Base-by-base conservation (phyloP, 2,797 vertebrate genomes). In the Lepus oiostolus region DNA sequence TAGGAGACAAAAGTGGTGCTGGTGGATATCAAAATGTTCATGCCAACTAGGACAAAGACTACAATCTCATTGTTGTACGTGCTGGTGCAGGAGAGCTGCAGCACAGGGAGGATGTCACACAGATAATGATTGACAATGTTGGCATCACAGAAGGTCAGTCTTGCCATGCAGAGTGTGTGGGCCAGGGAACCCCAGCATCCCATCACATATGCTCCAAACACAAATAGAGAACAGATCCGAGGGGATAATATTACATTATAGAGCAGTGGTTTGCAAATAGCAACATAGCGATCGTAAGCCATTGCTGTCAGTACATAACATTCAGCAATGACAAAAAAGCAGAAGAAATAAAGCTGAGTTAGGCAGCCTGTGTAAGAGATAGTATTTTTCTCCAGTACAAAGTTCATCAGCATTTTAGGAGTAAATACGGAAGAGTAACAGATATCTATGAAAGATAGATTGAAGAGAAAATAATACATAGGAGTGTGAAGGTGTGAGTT, bases 401-500 rank as follows among this genome's bases (percentile, higher is more conserved):
- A 91, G n/a, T 60, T 81, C 13, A 91, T 52, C 17, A 95, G 42
- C 63, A 95, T 95, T 77, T 96, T 87, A 5, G 92, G 92, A 11
- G 75, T 82, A 22, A 95, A 71, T 11, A 86, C 54, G 38, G 67
- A 92, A 54, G 60, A 82, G 24, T 88, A 47, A 28, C 50, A 74
- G 71, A 74, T 32, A 47, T 75, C 68, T 28, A 88, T 60, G 24
- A 75, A 87, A 58, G 83, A 81, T 3, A 70, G 11, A 65, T 85
- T 90, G 28, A 83, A 88, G 19, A 93, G 91, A 38, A 96, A 96
- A 42, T 93, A 94, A 88, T 90, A 96, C 77, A 92, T 95, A 21
- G 85, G 72, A 9, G 72, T 95, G 24, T 96, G 86, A 79, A 97
- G 74, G 17, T 26, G 68, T 35, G 83, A 30, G 47, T 92, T 85